These are phyloP conservation scores for Tiliacea citrago DNA, from an alignment of 2,888 invertebrate species.

Conservation along the genomic window DNA sequence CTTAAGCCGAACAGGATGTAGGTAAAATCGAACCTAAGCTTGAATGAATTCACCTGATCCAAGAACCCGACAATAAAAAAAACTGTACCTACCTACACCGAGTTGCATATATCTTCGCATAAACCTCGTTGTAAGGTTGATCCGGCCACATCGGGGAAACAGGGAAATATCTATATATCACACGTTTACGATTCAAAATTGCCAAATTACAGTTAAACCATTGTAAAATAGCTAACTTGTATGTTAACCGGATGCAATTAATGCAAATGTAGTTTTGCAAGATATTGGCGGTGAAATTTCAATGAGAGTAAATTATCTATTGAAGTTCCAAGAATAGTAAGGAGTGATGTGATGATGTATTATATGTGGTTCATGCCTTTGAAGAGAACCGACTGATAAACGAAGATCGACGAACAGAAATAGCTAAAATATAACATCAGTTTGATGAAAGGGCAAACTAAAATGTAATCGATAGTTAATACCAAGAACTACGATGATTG, in stretches of 20 bases:
- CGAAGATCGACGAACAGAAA: background rate
- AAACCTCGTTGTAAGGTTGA: constrained; percentile 18
- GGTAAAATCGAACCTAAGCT: constrained; percentile 19
- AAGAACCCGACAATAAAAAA: constrained; percentile 16
- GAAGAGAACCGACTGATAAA: constrained; percentile 48
- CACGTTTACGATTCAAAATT: constrained; percentile 11
- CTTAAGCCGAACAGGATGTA: constrained; percentile 3
- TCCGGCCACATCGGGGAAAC: constrained; percentile 24
- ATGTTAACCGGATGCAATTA: constrained; percentile 14
- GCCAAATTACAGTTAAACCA: constrained; percentile 7
- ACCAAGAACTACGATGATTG: background rate
- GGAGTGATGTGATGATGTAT: constrained; percentile 18
- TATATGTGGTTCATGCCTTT: constrained; percentile 26
- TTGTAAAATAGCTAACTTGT: constrained; percentile 15
- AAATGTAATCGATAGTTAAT: too few relatives aligned
- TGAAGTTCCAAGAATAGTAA: constrained; percentile 49
- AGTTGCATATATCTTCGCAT: constrained; percentile 14
- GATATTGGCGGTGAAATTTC: constrained; percentile 52
- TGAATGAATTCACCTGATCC: constrained; percentile 1
- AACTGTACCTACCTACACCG: background rate
- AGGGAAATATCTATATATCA: constrained; percentile 6
- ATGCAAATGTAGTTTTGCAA: constrained; percentile 26
- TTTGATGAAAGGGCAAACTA: background rate
- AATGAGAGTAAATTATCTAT: constrained; percentile 51
- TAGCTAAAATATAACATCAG: background rate